A percentile compares a stretch with the other conserved stretches of the same genome.
Conservation (phyloP, 64 coral and sea anemone genomes). For the Platygyra sinensis region DNA sequence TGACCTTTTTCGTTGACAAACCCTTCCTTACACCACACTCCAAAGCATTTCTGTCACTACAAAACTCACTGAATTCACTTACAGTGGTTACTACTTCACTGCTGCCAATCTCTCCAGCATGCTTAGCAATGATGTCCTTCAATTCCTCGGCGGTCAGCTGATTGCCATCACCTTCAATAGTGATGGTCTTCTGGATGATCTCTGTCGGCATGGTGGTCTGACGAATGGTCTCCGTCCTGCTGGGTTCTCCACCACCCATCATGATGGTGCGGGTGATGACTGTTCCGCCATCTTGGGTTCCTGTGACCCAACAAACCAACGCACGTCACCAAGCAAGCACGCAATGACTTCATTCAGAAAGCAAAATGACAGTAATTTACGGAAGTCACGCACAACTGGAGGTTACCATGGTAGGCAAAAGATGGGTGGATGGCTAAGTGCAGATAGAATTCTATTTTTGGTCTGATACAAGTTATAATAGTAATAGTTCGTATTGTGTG, state of each 20-base stretch:
- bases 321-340: neutral
- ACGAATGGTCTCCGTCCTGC: slow-evolving; percentile 70
- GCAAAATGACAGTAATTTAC: no score
- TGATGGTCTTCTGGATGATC: slow-evolving; percentile 98
- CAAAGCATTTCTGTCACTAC: neutral
- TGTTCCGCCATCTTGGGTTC: slow-evolving; percentile 71
- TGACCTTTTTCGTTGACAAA: no score
- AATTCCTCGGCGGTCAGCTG: slow-evolving; percentile 92
- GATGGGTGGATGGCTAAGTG: no score
- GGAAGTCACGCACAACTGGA: no score
- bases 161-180: slow-evolving; percentile 95
- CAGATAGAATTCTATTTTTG: no score
- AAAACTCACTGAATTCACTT: neutral
- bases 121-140: slow-evolving; percentile 89
- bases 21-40: no score
- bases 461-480: no score
- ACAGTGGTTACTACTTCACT: slow-evolving; percentile 89
- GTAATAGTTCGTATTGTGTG: no score
- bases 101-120: slow-evolving; percentile 56
- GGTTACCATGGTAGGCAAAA: no score
- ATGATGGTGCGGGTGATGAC: slow-evolving; percentile 87
- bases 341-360: neutral
- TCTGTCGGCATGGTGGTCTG: slow-evolving; percentile 94
- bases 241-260: slow-evolving; percentile 75
- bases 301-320: neutral